Percentiles rank a stretch among this genome's conserved stretches.
Evolutionary conservation across 2,113 vertebrate genomes (phyloP).

Genomic region (Lonchura striata): DNA sequence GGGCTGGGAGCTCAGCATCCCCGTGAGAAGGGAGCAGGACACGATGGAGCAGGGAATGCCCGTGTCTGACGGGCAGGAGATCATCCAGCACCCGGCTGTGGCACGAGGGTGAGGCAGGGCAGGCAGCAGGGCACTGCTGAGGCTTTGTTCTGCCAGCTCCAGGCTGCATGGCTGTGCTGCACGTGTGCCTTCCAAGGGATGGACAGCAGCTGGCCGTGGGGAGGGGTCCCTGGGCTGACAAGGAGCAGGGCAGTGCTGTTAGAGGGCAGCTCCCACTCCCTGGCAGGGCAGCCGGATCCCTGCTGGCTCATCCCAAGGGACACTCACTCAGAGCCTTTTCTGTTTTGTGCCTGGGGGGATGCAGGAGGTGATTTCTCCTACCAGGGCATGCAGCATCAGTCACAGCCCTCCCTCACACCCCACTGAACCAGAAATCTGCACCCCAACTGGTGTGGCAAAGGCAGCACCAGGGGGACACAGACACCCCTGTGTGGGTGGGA

Average conservation of each 20-base stretch:
- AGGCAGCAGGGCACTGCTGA: accelerated
- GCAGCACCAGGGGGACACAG: neutral
- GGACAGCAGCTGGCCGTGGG: neutral
- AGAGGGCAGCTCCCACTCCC: neutral
- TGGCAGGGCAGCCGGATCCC: neutral
- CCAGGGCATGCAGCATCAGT: neutral
- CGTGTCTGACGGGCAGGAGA: neutral
- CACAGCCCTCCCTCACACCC: neutral
- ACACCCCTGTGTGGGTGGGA: neutral
- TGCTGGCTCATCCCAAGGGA: neutral
- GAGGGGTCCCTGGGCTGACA: neutral
- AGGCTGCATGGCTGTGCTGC: neutral
- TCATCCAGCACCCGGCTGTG: neutral
- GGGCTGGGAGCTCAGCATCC: neutral
- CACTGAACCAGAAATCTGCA: neutral
- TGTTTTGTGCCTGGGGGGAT: neutral
- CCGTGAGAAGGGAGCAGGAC: neutral
- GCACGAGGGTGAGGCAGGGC: accelerated
- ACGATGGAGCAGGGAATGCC: neutral
- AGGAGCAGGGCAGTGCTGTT: neutral
- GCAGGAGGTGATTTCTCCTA: neutral
- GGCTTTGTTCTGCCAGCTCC: neutral
- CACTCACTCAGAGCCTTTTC: no score
- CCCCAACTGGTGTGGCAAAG: neutral
- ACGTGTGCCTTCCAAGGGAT: neutral